These are phyloP conservation scores for Alectoris magna DNA, from an alignment of 2,797 vertebrate species.

Conservation along the genomic window DNA sequence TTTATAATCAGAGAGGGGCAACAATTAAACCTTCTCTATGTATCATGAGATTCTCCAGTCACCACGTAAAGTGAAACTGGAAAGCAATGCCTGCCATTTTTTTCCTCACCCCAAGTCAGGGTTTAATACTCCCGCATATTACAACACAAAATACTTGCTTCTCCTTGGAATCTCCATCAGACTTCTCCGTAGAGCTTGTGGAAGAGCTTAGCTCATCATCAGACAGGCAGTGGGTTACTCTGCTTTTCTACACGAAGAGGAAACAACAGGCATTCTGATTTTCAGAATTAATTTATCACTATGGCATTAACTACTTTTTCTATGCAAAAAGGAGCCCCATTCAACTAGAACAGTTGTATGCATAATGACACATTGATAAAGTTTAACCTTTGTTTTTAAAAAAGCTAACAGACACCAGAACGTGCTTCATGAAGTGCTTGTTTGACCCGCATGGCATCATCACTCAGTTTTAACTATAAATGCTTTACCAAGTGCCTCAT, in stretches of 20 bases:
- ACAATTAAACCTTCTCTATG: background rate
- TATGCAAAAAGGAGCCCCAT: background rate
- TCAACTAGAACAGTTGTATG: background rate
- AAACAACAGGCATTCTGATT: background rate
- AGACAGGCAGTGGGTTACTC: constrained; percentile 72
- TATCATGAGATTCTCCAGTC: background rate
- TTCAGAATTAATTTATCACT: background rate
- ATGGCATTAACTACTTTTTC: background rate
- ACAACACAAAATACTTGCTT: constrained; percentile 76
- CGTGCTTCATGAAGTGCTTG: background rate
- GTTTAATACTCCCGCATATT: background rate
- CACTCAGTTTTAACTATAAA: background rate
- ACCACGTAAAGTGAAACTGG: background rate
- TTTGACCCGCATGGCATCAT: background rate
- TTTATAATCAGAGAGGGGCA: background rate
- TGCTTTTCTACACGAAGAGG: constrained; percentile 64
- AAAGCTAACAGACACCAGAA: background rate
- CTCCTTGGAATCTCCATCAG: constrained; percentile 89
- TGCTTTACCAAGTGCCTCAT: background rate
- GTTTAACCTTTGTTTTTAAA: background rate
- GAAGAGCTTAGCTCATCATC: constrained; percentile 93
- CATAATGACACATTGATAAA: background rate
- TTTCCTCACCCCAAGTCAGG: background rate
- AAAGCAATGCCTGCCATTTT: background rate
- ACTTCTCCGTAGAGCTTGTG: constrained; percentile 93